Percentiles rank a stretch among this genome's conserved stretches.
Conservation (phyloP, 2,888 invertebrate genomes). For the Lordiphosa fenestrarum region DNA sequence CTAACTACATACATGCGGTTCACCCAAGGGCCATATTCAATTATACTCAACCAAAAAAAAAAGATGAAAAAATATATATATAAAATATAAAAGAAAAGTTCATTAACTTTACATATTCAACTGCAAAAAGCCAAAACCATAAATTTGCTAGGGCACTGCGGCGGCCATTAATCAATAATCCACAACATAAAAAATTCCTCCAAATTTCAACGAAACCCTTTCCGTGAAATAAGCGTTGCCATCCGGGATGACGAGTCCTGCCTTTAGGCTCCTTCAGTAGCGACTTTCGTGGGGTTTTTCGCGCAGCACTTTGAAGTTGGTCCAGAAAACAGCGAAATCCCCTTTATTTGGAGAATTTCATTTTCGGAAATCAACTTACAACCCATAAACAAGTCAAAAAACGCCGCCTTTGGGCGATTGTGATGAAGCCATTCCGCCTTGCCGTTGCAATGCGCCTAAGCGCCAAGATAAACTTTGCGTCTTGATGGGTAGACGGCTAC, state of each 20-base stretch:
- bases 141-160: constrained; percentile 24
- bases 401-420: constrained; percentile 33
- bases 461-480: constrained; percentile 63
- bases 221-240: constrained; percentile 30
- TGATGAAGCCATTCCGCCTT: constrained; percentile 21
- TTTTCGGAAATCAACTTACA: constrained; percentile 68
- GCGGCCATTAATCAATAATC: constrained; percentile 35
- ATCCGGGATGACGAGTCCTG: not conserved
- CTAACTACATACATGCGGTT: constrained; percentile 26
- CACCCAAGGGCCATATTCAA: constrained; percentile 27
- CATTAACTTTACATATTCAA: constrained; percentile 14
- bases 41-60: constrained; percentile 29
- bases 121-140: constrained; percentile 16
- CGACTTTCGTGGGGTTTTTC: constrained; percentile 24
- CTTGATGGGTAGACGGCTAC: constrained; percentile 53
- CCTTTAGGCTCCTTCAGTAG: not conserved
- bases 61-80: no score
- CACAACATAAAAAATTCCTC: constrained; percentile 8
- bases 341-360: constrained; percentile 53
- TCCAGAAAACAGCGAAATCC: constrained; percentile 31
- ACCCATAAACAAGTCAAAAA: constrained; percentile 66
- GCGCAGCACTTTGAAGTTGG: constrained; percentile 33
- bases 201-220: constrained; percentile 4
- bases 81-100: constrained; percentile 17
- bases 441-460: constrained; percentile 47